Evolutionary conservation across 30 jellyfish, hydroid and myxozoan species (phyloP).

Genomic region (Aurelia sp.): DNA sequence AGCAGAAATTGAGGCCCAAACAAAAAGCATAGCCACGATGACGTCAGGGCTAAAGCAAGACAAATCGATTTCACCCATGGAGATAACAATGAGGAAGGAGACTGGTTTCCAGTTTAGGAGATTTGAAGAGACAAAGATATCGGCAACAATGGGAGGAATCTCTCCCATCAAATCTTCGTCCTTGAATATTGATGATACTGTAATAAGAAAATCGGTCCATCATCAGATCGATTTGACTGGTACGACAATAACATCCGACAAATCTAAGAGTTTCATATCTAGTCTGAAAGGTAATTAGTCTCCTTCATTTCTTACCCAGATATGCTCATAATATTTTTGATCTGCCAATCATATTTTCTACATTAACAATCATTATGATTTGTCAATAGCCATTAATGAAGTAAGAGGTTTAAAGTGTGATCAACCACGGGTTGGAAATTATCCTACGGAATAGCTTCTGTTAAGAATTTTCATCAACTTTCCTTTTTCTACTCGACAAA

Average conservation of each 20-base stretch:
- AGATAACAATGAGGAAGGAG: constrained; percentile 58
- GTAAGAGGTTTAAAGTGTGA: too few relatives aligned
- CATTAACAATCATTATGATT: too few relatives aligned
- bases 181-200: constrained; percentile 33
- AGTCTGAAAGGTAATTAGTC: constrained; percentile 18
- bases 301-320: background rate
- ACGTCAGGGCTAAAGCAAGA: constrained; percentile 65
- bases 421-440: too few relatives aligned
- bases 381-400: too few relatives aligned
- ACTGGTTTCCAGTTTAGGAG: constrained; percentile 69
- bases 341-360: too few relatives aligned
- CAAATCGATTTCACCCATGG: constrained; percentile 79
- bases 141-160: constrained; percentile 43
- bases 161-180: constrained; percentile 56
- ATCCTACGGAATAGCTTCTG: too few relatives aligned
- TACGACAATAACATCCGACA: constrained; percentile 30
- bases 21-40: constrained; percentile 79
- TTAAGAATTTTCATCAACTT: too few relatives aligned
- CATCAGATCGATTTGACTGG: constrained; percentile 65
- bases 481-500: too few relatives aligned
- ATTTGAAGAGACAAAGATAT: constrained; percentile 59
- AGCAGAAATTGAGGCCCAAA: constrained; percentile 14
- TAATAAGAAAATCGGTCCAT: constrained; percentile 43
- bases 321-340: too few relatives aligned
- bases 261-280: constrained; percentile 31